A percentile compares a stretch with the other conserved stretches of the same genome.
phyloP scores from a whole-genome alignment of 2,797 vertebrate species.

The Enteromius viviparus region DNA sequence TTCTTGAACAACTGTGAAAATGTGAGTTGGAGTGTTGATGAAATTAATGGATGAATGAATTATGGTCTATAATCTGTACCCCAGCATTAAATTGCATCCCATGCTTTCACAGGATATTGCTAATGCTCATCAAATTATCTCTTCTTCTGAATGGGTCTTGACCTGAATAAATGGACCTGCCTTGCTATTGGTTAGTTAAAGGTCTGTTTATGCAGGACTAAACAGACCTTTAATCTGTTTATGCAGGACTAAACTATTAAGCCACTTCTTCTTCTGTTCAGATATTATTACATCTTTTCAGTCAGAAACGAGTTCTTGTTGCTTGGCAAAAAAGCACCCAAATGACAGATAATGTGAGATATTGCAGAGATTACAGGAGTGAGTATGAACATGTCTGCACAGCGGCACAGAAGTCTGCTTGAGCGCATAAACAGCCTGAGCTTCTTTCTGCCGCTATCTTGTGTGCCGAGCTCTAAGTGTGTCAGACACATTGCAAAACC shows the following conservation, averaged over 20 bases:
- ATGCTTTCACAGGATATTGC: neutral
- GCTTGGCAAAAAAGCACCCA: neutral
- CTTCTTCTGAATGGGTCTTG: neutral
- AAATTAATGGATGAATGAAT: neutral
- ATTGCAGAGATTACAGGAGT: slow-evolving; percentile 29
- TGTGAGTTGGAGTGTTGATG: too few species aligned
- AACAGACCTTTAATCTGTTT: too few species aligned
- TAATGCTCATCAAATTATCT: neutral
- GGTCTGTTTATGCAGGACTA: neutral
- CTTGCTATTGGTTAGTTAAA: slow-evolving; percentile 6
- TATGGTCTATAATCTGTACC: neutral
- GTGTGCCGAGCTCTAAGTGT: slow-evolving; percentile 28
- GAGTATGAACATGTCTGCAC: slow-evolving; percentile 33
- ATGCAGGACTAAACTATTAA: neutral
- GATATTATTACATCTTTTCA: neutral
- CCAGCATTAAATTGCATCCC: neutral
- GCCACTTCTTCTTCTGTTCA: neutral
- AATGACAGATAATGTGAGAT: slow-evolving; percentile 28
- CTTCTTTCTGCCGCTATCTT: slow-evolving; percentile 41
- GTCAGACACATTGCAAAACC: slow-evolving; percentile 56
- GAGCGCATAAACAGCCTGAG: slow-evolving; percentile 47
- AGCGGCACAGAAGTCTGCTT: slow-evolving; percentile 13
- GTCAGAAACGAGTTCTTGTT: slow-evolving; percentile 9
- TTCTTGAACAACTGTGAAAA: too few species aligned
- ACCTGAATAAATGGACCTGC: neutral